Conservation (phyloP, 92 coral and sea anemone species). For the Desmophyllum pertusum region DNA sequence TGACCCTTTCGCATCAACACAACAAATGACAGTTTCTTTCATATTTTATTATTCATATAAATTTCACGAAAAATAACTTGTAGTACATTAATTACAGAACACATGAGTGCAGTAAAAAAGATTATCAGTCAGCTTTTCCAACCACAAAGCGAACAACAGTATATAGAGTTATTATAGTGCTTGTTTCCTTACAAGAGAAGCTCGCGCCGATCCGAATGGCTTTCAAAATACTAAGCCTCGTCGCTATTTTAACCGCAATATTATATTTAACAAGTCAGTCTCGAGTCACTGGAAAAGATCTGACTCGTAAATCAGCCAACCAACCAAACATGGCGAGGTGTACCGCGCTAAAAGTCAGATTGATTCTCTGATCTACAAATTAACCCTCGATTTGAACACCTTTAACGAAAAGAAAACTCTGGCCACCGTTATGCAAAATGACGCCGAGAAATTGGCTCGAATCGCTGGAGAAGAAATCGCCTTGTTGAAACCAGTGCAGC, state of each 20-base stretch:
- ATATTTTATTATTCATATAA: no score
- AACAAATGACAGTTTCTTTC: background rate
- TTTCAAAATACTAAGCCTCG: background rate
- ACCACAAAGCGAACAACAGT: background rate
- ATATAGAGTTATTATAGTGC: background rate
- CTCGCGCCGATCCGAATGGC: background rate
- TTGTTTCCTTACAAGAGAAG: no score
- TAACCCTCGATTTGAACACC: constrained; percentile 14
- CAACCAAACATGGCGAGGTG: constrained; percentile 26
- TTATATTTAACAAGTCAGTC: background rate
- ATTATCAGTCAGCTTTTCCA: no score
- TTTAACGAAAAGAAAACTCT: constrained; percentile 17
- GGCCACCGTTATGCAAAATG: constrained; percentile 15
- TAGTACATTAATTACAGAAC: no score
- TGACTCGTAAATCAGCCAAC: constrained; percentile 5
- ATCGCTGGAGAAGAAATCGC: constrained; percentile 17
- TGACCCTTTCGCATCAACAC: no score
- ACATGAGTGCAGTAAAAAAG: no score
- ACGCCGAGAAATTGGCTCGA: constrained; percentile 3
- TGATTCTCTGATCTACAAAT: constrained; percentile 18
- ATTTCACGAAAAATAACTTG: no score
- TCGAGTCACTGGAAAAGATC: background rate
- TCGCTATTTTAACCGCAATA: background rate
- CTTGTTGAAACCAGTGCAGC: constrained; percentile 1
- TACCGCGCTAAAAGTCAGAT: constrained; percentile 45